Percentiles rank a stretch among this genome's conserved stretches.
Conservation (phyloP, 2,888 invertebrate genomes). For the Steinernema hermaphroditum region DNA sequence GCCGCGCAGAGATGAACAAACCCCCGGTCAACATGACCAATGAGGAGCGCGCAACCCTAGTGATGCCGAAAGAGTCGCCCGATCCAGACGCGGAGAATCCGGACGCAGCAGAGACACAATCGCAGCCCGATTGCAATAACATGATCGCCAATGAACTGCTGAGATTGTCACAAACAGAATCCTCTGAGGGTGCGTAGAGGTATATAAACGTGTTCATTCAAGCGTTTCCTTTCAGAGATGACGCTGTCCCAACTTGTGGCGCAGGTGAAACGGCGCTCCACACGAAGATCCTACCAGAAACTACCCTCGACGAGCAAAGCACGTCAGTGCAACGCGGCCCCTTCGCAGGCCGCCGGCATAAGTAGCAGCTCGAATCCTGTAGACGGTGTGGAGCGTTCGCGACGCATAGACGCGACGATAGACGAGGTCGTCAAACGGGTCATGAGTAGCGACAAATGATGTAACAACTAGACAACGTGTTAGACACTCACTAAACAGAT, state of each 20-base stretch:
- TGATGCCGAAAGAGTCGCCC: too few species aligned
- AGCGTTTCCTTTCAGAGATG: neutral
- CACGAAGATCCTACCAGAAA: constrained; percentile 3
- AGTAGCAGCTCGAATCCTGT: neutral
- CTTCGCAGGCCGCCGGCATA: neutral
- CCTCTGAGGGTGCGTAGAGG: neutral
- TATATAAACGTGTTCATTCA: neutral
- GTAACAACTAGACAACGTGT: too few species aligned
- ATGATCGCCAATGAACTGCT: neutral
- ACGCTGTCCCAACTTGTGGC: constrained; percentile 4
- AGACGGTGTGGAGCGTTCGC: neutral
- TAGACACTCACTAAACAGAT: too few species aligned
- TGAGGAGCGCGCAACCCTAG: neutral
- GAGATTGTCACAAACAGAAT: neutral
- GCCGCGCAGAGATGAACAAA: neutral
- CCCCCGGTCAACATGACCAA: neutral
- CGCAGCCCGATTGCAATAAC: neutral
- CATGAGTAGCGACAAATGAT: neutral
- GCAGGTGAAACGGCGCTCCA: neutral
- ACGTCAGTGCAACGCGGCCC: neutral
- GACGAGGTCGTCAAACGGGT: constrained; percentile 1
- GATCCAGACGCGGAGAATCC: neutral
- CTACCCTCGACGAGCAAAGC: neutral
- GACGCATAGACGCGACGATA: neutral
- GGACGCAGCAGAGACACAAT: neutral